phyloP scores from a whole-genome alignment of 2,113 vertebrate species.

The Burhinus bistriatus region DNA sequence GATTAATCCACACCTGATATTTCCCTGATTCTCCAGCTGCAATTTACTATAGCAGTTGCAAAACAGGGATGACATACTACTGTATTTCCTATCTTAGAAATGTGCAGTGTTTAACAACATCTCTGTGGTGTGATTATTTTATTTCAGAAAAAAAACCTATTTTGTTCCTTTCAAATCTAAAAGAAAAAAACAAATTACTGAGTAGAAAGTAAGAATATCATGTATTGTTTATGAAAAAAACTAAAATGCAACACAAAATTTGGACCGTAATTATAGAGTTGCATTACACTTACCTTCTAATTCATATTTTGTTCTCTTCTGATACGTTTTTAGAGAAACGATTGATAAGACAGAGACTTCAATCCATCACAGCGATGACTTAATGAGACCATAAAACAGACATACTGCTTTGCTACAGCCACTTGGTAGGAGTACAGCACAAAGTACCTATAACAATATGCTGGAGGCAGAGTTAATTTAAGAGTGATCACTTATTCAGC shows the following conservation, averaged over 20 bases:
- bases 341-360: background rate
- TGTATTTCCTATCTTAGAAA: background rate
- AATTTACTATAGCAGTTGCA: background rate
- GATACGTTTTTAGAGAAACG: background rate
- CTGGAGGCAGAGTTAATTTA: background rate
- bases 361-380: background rate
- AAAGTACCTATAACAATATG: background rate
- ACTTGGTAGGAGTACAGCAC: background rate
- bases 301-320: background rate
- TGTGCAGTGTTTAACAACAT: background rate
- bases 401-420: background rate
- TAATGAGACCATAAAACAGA: background rate
- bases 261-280: background rate
- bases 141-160: background rate
- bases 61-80: background rate
- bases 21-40: background rate
- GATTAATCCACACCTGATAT: background rate
- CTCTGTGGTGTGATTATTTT: background rate
- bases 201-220: background rate
- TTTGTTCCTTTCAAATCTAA: background rate
- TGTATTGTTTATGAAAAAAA: background rate
- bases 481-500: background rate
- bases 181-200: background rate
- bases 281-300: background rate
- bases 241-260: background rate